Evolutionary conservation across 2,113 vertebrate species (phyloP).

Genomic region (Tapirus terrestris): DNA sequence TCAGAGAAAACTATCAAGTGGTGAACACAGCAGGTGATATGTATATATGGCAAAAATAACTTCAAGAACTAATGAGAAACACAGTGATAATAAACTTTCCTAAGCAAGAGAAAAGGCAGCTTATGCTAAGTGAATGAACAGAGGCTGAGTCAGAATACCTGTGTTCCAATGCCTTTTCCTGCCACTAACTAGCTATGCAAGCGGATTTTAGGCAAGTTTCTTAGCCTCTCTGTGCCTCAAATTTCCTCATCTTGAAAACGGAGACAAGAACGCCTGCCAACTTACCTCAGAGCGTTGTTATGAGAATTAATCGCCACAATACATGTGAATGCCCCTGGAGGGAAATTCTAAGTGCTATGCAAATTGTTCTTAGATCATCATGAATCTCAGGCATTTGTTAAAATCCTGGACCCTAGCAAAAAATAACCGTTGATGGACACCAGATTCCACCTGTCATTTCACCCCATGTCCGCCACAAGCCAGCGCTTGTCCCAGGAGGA

Average conservation of each 20-base stretch:
- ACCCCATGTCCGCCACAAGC: background rate
- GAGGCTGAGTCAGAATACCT: background rate
- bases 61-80: background rate
- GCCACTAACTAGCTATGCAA: background rate
- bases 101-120: background rate
- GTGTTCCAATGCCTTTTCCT: background rate
- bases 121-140: background rate
- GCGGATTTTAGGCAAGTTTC: background rate
- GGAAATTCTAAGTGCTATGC: background rate
- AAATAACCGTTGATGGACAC: background rate
- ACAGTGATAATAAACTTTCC: background rate
- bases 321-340: background rate
- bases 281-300: background rate
- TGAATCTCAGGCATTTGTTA: background rate
- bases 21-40: background rate
- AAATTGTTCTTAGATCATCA: background rate
- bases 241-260: conserved; percentile 45
- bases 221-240: background rate
- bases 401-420: background rate
- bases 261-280: background rate
- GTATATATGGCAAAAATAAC: background rate
- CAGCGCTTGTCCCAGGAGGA: conserved; percentile 47
- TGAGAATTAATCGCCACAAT: background rate
- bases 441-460: background rate
- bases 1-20: background rate